A percentile compares a stretch with the other conserved stretches of the same genome.
Conservation (phyloP, 2,113 vertebrate genomes). For the Toxotes jaculatrix region DNA sequence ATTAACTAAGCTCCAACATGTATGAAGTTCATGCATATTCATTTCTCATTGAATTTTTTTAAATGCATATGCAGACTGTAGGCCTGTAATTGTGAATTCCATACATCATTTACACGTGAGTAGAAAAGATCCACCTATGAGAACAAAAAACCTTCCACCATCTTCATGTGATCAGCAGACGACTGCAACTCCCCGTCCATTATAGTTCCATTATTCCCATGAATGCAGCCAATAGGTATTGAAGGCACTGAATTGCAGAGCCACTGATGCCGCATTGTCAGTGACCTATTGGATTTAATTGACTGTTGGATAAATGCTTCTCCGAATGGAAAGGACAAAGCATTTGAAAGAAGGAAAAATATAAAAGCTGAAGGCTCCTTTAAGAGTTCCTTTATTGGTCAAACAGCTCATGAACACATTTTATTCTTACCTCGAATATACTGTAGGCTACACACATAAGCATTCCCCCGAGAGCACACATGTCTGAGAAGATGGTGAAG, state of each 20-base stretch:
- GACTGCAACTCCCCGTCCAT: slow-evolving; percentile 50
- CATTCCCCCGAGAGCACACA: slow-evolving; percentile 3
- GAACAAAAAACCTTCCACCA: slow-evolving; percentile 22
- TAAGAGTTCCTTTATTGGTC: slow-evolving; percentile 7
- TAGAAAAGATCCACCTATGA: slow-evolving; percentile 19
- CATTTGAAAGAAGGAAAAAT: neutral
- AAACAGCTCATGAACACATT: neutral
- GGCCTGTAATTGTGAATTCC: neutral
- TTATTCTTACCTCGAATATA: slow-evolving; percentile 44
- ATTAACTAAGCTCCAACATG: slow-evolving; percentile 42
- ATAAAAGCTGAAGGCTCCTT: slow-evolving; percentile 5
- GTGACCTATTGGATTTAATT: slow-evolving; percentile 43
- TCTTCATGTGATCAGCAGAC: slow-evolving; percentile 48
- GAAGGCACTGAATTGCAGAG: slow-evolving; percentile 41
- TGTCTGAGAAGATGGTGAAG: neutral
- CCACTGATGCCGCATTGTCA: slow-evolving; percentile 55
- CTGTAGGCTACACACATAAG: neutral
- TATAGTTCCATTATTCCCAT: slow-evolving; percentile 43
- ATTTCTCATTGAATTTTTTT: slow-evolving; percentile 44
- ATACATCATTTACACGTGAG: slow-evolving; percentile 34
- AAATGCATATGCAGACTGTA: slow-evolving; percentile 8
- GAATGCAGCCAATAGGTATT: slow-evolving; percentile 46
- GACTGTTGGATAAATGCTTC: slow-evolving; percentile 50
- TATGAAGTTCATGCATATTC: slow-evolving; percentile 51
- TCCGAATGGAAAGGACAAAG: slow-evolving; percentile 1